Evolutionary conservation across 2,113 vertebrate genomes (phyloP).

Genomic region (Noturus placidus): DNA sequence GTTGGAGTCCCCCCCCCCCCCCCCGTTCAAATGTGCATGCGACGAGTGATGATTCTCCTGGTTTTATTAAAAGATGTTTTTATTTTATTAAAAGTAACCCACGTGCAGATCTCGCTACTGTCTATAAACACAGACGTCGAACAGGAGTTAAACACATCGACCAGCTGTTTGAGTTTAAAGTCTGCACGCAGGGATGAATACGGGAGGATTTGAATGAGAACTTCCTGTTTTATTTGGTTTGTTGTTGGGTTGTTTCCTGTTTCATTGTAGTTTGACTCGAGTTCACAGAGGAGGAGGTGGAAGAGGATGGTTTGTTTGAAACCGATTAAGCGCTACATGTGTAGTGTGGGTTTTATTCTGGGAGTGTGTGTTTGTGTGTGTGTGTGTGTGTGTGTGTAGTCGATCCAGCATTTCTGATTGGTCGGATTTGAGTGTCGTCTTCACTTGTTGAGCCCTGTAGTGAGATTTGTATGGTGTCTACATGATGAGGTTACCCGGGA

Average conservation of each 20-base stretch:
- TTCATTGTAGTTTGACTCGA: background rate
- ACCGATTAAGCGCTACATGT: background rate
- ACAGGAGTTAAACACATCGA: background rate
- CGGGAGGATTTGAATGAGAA: background rate
- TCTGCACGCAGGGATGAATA: background rate
- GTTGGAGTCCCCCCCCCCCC: too few relatives aligned
- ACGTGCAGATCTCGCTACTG: background rate
- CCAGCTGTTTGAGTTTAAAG: background rate
- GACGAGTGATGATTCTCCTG: background rate
- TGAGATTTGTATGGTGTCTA: background rate
- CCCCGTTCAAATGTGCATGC: too few relatives aligned
- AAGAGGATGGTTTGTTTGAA: background rate
- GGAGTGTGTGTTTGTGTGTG: too few relatives aligned
- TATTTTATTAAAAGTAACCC: background rate
- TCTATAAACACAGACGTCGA: background rate
- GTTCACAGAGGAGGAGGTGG: background rate
- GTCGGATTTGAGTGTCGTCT: constrained; percentile 7
- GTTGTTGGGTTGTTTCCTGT: background rate
- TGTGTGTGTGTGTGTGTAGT: background rate
- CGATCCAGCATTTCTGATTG: background rate
- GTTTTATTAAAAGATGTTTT: background rate
- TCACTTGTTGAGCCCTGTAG: constrained; percentile 59
- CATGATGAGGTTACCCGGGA: constrained; percentile 81
- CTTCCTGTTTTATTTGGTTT: background rate
- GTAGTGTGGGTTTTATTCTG: too few relatives aligned